phyloP scores from a whole-genome alignment of 2,888 invertebrate species.

The Noctua janthe region DNA sequence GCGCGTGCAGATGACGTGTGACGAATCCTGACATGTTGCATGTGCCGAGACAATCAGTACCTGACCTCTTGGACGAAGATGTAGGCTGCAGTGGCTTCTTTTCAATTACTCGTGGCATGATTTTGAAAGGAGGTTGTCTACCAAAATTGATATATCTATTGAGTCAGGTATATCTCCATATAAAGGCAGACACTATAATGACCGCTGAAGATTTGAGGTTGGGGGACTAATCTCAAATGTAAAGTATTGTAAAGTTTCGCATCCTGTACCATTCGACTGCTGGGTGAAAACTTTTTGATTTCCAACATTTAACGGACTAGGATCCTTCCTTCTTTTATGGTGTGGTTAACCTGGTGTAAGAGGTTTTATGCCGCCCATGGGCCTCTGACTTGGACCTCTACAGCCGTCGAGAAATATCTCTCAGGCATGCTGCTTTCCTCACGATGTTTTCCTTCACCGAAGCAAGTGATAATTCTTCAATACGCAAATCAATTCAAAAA shows the following conservation, averaged over 20 bases:
- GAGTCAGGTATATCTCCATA: background rate
- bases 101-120: constrained; percentile 18
- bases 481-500: no score
- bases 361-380: no score
- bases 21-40: constrained; percentile 55
- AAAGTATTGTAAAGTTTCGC: background rate
- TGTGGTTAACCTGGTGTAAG: no score
- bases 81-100: constrained; percentile 55
- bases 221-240: background rate
- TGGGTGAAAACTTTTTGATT: background rate
- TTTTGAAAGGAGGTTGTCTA: constrained; percentile 38
- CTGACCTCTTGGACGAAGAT: constrained; percentile 45
- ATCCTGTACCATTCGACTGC: background rate
- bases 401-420: no score
- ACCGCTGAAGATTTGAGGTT: background rate
- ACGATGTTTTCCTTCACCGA: no score
- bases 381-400: no score
- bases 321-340: no score
- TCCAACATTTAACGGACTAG: background rate
- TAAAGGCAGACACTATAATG: background rate
- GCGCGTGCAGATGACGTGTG: constrained; percentile 47
- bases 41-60: constrained; percentile 46
- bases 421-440: no score
- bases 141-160: background rate
- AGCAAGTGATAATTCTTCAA: no score